Base-by-base conservation (phyloP, 2,797 vertebrate species). In the Hyperoplus immaculatus region DNA sequence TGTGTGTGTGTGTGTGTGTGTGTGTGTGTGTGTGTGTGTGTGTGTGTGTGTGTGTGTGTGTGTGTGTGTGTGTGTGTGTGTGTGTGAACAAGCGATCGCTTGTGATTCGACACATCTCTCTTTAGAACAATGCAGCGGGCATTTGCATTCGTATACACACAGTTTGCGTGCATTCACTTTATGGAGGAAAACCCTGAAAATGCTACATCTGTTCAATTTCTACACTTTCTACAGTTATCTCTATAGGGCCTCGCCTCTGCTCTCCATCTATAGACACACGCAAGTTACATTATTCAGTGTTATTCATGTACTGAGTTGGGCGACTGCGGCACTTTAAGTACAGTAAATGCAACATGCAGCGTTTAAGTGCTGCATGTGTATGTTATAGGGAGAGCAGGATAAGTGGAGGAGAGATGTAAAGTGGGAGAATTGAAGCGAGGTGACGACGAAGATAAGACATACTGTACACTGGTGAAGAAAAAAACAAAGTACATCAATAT, bases 261-360 rank as follows among this genome's bases (percentile, higher is more conserved):
- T 45, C 16, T 36, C 14, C 51, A 49, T 73, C 77, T 76, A 57
- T 43, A 71, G 50, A 72, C 12, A 10, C 69, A 72, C 16, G 41
- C 72, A 6, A 72, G 70, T 76, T 88, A 13, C 63, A 79, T 86
- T 80, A 83, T 86, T 89, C 83, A 88, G 77, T 72, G 73, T 74
- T 87, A 84, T 77, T 77, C 68, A 41, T 87, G 87, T 78, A 53
- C 54, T 5, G 59, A 69, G 51, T 18, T 45, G 41, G 62, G 62
- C 46, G 29, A 29, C 29, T 36, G 68, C 71, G 39, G 79, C 70
- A 55, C 78, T 86, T 80, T 67, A 78, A 75, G 47, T 81, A 65
- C 51, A 59, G 39, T 63, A 71, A 80, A 82, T 63, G 81, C 63
- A 69, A 57, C 58, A 54, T 78, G 74, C 65, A 76, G 29, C 80